Percentiles rank a stretch among this genome's conserved stretches.
Evolutionary conservation across 1,140 invertebrate genomes (phyloP).

Genomic region (Saccostrea glomerata): DNA sequence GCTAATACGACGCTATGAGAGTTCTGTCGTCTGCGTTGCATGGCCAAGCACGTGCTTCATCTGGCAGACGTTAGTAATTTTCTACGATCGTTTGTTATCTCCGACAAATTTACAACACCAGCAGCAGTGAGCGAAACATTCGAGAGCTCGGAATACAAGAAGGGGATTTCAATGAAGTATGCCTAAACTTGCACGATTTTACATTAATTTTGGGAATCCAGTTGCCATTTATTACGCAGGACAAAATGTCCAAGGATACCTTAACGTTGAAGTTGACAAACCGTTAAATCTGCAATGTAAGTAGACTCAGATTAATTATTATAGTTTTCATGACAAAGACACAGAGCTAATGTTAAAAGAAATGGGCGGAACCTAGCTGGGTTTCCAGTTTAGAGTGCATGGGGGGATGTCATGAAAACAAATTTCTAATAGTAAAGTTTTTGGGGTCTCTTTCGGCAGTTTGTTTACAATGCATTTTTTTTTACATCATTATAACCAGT

Average conservation of each 20-base stretch:
- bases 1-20: not conserved
- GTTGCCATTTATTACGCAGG: not conserved
- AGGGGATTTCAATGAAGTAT: conserved; percentile 16
- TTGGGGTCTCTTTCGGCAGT: too few relatives aligned
- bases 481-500: too few relatives aligned
- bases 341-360: not conserved
- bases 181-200: conserved; percentile 30
- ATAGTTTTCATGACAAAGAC: not conserved
- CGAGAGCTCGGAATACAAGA: conserved; percentile 15
- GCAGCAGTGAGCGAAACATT: conserved; percentile 18
- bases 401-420: too few relatives aligned
- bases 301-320: not conserved
- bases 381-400: too few relatives aligned
- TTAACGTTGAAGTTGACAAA: conserved; percentile 30
- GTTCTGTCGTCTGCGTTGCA: not conserved
- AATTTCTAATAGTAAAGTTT: too few relatives aligned
- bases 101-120: conserved; percentile 33
- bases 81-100: conserved; percentile 27
- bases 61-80: conserved; percentile 30
- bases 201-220: conserved; percentile 33
- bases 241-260: conserved; percentile 24
- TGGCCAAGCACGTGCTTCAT: conserved; percentile 13
- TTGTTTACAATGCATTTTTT: too few relatives aligned
- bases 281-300: conserved; percentile 32
- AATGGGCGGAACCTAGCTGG: too few relatives aligned